Evolutionary conservation across 2,113 vertebrate genomes (phyloP).

Genomic region (Tursiops truncatus): DNA sequence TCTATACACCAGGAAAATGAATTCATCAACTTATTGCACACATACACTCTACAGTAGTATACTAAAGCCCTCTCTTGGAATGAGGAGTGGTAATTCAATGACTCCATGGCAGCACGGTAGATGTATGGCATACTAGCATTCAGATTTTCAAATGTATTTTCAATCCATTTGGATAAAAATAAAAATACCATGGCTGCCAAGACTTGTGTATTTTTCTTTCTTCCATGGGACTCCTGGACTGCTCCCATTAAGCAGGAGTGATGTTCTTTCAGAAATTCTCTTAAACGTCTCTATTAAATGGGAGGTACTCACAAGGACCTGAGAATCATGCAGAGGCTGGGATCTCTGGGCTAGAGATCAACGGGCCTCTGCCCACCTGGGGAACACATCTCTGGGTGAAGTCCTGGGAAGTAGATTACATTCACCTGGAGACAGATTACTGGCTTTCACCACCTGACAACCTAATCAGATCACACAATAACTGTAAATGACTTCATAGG

Average conservation of each 20-base stretch:
- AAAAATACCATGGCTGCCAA: slow-evolving; percentile 28
- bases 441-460: slow-evolving; percentile 9
- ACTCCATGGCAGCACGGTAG: slow-evolving; percentile 13
- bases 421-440: background rate
- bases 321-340: slow-evolving; percentile 43
- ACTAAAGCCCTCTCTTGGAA: slow-evolving; percentile 42
- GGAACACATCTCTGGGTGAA: background rate
- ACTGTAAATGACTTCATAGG: background rate
- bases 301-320: slow-evolving; percentile 41
- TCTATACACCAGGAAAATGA: slow-evolving; percentile 30
- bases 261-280: slow-evolving; percentile 28
- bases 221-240: slow-evolving; percentile 20
- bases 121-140: background rate
- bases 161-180: slow-evolving; percentile 35
- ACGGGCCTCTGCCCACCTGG: background rate
- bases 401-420: background rate
- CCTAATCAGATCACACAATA: background rate
- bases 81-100: slow-evolving; percentile 27
- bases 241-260: background rate
- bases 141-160: slow-evolving; percentile 10
- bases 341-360: background rate
- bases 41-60: slow-evolving; percentile 54
- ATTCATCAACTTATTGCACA: slow-evolving; percentile 59
- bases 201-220: background rate
- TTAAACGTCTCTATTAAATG: background rate